Percentiles rank a stretch among this genome's conserved stretches.
Conservation (phyloP, 92 coral and sea anemone genomes). For the Micromussa lordhowensis region DNA sequence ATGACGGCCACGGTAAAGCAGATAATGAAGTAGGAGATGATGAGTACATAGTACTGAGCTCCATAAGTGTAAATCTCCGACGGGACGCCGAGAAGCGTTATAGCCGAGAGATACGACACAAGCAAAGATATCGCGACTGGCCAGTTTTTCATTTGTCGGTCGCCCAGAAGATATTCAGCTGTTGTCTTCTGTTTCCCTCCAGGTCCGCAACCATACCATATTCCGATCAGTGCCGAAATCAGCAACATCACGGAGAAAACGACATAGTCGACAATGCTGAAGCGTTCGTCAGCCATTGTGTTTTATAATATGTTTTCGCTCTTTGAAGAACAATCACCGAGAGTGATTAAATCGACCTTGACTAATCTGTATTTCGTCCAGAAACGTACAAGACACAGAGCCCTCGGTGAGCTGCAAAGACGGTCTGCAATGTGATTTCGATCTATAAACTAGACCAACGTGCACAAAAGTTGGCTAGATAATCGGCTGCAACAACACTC, state of each 20-base stretch:
- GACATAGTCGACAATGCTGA: constrained; percentile 80
- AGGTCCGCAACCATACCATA: constrained; percentile 91
- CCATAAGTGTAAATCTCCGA: constrained; percentile 95
- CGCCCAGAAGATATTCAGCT: constrained; percentile 84
- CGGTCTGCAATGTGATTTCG: not conserved
- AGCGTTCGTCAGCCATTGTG: constrained; percentile 43
- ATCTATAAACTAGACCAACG: not conserved
- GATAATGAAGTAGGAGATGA: constrained; percentile 76
- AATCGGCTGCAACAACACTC: not conserved
- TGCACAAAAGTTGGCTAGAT: not conserved
- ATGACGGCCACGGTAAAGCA: constrained; percentile 74
- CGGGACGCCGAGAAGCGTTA: constrained; percentile 91
- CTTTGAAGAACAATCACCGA: not conserved
- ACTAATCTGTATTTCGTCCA: not conserved
- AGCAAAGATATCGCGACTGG: constrained; percentile 87
- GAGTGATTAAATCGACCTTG: not conserved
- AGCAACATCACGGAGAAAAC: constrained; percentile 85
- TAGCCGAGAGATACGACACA: constrained; percentile 88
- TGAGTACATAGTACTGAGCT: constrained; percentile 84
- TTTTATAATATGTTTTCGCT: not conserved
- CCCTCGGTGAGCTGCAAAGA: not conserved
- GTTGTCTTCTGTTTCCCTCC: constrained; percentile 90
- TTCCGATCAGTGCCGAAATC: constrained; percentile 84
- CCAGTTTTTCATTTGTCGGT: constrained; percentile 75
- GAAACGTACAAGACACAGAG: not conserved